Conservation (phyloP, 1,140 invertebrate genomes). For the Polypedilum pembai region DNA sequence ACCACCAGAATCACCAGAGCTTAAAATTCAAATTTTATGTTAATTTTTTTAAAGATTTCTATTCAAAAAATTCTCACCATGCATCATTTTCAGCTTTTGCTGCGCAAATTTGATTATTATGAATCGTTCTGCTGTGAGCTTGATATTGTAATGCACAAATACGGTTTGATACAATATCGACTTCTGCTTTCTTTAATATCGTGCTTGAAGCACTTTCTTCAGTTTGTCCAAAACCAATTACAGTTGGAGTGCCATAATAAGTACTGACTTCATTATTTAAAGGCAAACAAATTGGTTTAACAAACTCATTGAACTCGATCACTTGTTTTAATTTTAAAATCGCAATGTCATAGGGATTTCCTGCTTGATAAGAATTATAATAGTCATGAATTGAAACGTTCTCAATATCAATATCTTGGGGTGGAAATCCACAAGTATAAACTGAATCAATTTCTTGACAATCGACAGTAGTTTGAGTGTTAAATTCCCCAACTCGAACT, state of each 20-base stretch:
- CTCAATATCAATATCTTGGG: not conserved
- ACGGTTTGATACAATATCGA: not conserved
- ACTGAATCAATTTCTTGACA: not conserved
- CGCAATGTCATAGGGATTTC: constrained; percentile 62
- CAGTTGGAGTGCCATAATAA: not conserved
- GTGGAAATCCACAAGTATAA: not conserved
- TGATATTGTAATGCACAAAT: not conserved
- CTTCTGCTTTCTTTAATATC: not conserved
- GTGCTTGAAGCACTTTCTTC: not conserved
- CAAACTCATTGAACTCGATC: constrained; percentile 69
- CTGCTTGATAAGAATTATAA: not conserved
- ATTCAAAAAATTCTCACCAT: not conserved
- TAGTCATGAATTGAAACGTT: not conserved
- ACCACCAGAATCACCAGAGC: not conserved
- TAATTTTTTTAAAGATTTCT: not conserved
- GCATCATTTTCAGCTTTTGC: not conserved
- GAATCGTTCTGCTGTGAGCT: not conserved
- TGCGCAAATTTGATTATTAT: not conserved
- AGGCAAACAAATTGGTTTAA: constrained; percentile 64
- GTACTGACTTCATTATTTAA: constrained; percentile 28
- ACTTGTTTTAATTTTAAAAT: constrained; percentile 58
- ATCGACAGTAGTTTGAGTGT: not conserved
- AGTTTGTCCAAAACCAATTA: not conserved
- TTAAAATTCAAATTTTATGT: not conserved
- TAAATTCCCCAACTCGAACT: not conserved